A percentile compares a stretch with the other conserved stretches of the same genome.
Conservation (phyloP, 2,888 invertebrate species). For the Clusia tigrina region DNA sequence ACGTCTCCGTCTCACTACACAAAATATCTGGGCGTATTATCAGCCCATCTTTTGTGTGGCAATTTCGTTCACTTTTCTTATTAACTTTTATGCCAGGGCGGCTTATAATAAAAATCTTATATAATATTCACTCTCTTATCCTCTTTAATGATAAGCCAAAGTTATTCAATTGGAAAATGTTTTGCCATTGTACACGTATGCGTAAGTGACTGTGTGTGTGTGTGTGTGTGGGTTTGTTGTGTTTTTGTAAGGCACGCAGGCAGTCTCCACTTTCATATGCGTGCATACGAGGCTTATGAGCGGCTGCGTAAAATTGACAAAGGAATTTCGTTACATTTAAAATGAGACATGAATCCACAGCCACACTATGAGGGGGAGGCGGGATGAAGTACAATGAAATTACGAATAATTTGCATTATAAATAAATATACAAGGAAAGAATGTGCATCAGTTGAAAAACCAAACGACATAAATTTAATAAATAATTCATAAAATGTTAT, state of each 20-base stretch:
- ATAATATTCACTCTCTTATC: neutral
- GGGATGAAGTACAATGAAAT: too few relatives aligned
- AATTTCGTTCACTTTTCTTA: neutral
- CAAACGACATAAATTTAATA: too few relatives aligned
- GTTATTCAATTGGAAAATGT: constrained; percentile 33
- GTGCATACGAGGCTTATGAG: too few relatives aligned
- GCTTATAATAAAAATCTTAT: neutral
- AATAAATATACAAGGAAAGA: too few relatives aligned
- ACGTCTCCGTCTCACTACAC: neutral
- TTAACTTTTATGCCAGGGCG: neutral
- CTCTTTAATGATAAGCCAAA: constrained; percentile 12
- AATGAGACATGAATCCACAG: too few relatives aligned
- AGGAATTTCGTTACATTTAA: too few relatives aligned
- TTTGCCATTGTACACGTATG: constrained; percentile 18
- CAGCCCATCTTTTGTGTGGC: neutral
- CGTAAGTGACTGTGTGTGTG: constrained; percentile 8
- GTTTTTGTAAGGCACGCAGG: too few relatives aligned
- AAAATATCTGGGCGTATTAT: neutral
- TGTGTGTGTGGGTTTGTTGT: neutral
- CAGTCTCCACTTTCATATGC: constrained; percentile 22
- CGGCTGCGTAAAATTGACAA: too few relatives aligned
- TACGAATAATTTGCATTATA: too few relatives aligned
- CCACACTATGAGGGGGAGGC: too few relatives aligned
- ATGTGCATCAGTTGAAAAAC: too few relatives aligned
- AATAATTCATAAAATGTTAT: too few relatives aligned